These are phyloP conservation scores for Apocheima hispidaria DNA, from an alignment of 2,888 invertebrate genomes.

Conservation along the genomic window DNA sequence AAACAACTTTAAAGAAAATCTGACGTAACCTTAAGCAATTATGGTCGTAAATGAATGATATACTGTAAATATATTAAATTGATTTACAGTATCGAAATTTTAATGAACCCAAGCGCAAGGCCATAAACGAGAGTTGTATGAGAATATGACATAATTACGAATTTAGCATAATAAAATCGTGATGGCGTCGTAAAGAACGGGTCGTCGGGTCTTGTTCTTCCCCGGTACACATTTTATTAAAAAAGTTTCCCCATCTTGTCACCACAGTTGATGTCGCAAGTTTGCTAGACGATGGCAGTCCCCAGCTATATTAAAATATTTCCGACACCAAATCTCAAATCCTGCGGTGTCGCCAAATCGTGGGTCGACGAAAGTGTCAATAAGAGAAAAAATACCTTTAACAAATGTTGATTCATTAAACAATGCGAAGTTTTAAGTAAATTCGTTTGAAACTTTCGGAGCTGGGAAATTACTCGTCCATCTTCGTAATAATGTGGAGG, in stretches of 20 bases:
- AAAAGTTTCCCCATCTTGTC: constrained; percentile 72
- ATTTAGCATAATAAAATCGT: constrained; percentile 58
- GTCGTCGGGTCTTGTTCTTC: constrained; percentile 46
- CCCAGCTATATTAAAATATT: constrained; percentile 72
- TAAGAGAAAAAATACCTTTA: constrained; percentile 48
- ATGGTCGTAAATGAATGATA: constrained; percentile 56
- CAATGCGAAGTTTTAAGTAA: constrained; percentile 48
- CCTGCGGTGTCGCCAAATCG: constrained; percentile 36
- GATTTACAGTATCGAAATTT: constrained; percentile 49
- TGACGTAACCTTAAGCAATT: constrained; percentile 63
- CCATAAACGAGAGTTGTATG: constrained; percentile 41
- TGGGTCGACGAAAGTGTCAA: constrained; percentile 51
- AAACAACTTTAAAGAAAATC: constrained; percentile 62
- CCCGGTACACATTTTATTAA: constrained; percentile 73
- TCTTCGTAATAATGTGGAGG: constrained; percentile 52
- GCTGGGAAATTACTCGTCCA: constrained; percentile 58
- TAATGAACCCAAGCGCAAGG: constrained; percentile 41
- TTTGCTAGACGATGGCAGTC: constrained; percentile 55
- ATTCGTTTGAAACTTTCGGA: constrained; percentile 59
- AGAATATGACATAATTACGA: constrained; percentile 46
- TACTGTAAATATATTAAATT: constrained; percentile 50
- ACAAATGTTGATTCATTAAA: constrained; percentile 65
- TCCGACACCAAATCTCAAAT: constrained; percentile 57
- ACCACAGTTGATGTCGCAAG: constrained; percentile 61
- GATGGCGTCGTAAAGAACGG: constrained; percentile 60